phyloP scores from a whole-genome alignment of 2,113 vertebrate species.

The Trogon melanurus region DNA sequence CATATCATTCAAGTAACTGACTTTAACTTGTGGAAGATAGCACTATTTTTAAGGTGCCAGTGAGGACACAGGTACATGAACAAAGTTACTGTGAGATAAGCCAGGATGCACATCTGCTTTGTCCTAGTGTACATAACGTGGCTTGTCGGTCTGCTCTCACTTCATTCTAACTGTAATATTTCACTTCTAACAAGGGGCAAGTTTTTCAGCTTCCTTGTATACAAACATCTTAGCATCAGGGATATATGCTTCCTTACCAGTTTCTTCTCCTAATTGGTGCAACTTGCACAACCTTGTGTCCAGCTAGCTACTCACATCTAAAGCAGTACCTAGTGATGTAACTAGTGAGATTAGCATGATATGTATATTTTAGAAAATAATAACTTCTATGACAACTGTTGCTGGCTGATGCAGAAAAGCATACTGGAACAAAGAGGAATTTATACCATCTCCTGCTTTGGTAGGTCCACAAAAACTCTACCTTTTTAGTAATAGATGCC shows the following conservation, averaged over 20 bases:
- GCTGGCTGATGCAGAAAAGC: neutral
- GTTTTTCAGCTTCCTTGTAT: conserved; percentile 17
- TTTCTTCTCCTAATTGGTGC: conserved; percentile 39
- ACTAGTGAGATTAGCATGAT: neutral
- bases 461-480: neutral
- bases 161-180: neutral
- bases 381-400: neutral
- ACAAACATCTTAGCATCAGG: neutral
- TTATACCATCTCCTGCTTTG: neutral
- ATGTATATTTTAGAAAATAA: neutral
- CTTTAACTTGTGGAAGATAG: conserved; percentile 2
- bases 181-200: neutral
- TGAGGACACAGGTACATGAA: neutral
- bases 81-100: neutral
- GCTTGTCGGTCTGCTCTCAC: neutral
- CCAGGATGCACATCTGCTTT: neutral
- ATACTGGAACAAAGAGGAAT: neutral
- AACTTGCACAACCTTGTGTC: neutral
- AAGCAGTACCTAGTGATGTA: neutral
- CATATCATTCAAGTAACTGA: neutral
- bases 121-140: neutral
- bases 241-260: neutral
- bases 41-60: neutral
- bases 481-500: neutral
- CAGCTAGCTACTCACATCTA: neutral